A percentile compares a stretch with the other conserved stretches of the same genome.
Conservation (phyloP, 2,113 vertebrate species). For the Ceratotherium simum region DNA sequence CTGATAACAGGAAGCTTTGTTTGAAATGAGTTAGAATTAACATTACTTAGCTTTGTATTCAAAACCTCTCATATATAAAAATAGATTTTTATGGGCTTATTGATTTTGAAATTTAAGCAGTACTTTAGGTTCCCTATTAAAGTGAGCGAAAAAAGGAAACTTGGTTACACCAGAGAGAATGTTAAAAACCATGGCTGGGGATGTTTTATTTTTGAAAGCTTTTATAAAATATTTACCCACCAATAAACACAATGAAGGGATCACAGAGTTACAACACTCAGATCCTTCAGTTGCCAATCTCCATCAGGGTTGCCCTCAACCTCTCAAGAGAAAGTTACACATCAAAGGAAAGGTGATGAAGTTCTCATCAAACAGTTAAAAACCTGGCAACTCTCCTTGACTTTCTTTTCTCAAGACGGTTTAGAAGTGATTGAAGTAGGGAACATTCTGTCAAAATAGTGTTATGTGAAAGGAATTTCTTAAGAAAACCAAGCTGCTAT, state of each 20-base stretch:
- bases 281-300: neutral
- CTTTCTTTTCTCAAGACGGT: conserved; percentile 49
- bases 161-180: neutral
- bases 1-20: neutral
- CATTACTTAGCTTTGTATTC: neutral
- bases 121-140: neutral
- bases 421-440: conserved; percentile 51
- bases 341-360: conserved; percentile 66
- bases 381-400: conserved; percentile 17
- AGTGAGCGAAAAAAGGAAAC: neutral
- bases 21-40: neutral
- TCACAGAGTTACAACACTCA: neutral
- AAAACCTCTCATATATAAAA: neutral
- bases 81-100: neutral
- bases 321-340: conserved; percentile 64
- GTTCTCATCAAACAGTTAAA: conserved; percentile 52
- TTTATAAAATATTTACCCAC: conserved; percentile 49
- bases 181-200: neutral
- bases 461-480: conserved; percentile 70
- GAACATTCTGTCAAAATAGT: conserved; percentile 73
- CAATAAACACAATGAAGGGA: conserved; percentile 52
- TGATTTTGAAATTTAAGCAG: conserved; percentile 38
- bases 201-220: conserved; percentile 56
- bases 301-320: neutral
- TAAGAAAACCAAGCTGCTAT: neutral